phyloP scores from a whole-genome alignment of 1,140 invertebrate species.

The Drosophila willistoni region DNA sequence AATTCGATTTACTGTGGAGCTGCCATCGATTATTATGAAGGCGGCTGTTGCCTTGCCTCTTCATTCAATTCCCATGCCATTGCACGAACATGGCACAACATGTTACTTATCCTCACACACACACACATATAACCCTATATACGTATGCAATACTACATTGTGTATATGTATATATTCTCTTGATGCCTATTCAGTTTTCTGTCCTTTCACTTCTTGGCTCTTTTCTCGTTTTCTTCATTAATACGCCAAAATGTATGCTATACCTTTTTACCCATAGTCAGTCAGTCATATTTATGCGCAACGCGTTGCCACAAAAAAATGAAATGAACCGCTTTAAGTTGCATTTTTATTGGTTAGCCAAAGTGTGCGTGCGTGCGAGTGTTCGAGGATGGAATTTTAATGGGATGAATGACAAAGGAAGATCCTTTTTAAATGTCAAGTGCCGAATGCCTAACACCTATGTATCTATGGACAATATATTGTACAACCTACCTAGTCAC shows the following conservation, averaged over 20 bases:
- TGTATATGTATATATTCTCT: slow-evolving; percentile 3
- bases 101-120: slow-evolving; percentile 26
- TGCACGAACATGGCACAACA: slow-evolving; percentile 32
- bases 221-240: slow-evolving; percentile 33
- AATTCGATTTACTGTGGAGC: slow-evolving; percentile 39
- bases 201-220: not conserved
- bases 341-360: slow-evolving; percentile 78
- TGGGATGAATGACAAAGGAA: slow-evolving; percentile 34
- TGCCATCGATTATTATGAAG: slow-evolving; percentile 56
- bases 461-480: slow-evolving; percentile 5
- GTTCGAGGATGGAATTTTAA: slow-evolving; percentile 63
- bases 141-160: not conserved
- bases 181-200: slow-evolving; percentile 23
- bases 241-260: slow-evolving; percentile 49
- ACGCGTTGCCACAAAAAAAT: slow-evolving; percentile 66
- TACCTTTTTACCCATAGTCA: slow-evolving; percentile 35
- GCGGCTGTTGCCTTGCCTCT: slow-evolving; percentile 13
- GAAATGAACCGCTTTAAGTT: slow-evolving; percentile 72
- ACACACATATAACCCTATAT: not conserved
- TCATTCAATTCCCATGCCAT: slow-evolving; percentile 51
- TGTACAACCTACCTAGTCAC: not conserved
- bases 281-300: slow-evolving; percentile 69
- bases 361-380: slow-evolving; percentile 23
- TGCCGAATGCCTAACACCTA: slow-evolving; percentile 32
- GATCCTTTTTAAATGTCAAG: slow-evolving; percentile 44